A percentile compares a stretch with the other conserved stretches of the same genome.
Evolutionary conservation across 2,888 invertebrate genomes (phyloP).

Genomic region (Mystacides longicornis): DNA sequence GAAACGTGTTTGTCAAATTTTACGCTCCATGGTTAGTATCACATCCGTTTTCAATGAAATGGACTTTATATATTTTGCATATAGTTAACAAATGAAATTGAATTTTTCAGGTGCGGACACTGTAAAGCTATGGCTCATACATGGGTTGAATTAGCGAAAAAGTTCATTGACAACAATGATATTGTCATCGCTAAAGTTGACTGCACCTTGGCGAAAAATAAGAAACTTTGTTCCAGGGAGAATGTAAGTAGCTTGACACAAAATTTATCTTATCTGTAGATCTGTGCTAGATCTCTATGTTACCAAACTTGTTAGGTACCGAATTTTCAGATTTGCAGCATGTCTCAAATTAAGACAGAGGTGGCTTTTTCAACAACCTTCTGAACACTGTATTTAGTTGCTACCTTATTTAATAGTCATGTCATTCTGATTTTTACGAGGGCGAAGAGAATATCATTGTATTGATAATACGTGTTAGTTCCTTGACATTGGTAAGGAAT

Average conservation of each 20-base stretch:
- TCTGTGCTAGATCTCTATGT: too few relatives aligned
- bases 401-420: too few relatives aligned
- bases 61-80: neutral
- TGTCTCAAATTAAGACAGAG: too few relatives aligned
- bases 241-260: conserved; percentile 49
- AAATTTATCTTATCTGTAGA: neutral
- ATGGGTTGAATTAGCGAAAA: conserved; percentile 74
- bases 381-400: too few relatives aligned
- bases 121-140: conserved; percentile 78
- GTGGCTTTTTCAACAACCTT: too few relatives aligned
- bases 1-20: conserved; percentile 76
- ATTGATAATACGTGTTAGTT: too few relatives aligned
- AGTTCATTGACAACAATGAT: conserved; percentile 52
- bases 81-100: neutral
- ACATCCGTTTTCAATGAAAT: neutral
- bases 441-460: too few relatives aligned
- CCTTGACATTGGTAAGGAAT: too few relatives aligned
- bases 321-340: too few relatives aligned
- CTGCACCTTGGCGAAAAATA: conserved; percentile 58
- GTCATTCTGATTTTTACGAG: too few relatives aligned
- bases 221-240: conserved; percentile 66
- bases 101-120: conserved; percentile 65
- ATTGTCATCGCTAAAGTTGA: conserved; percentile 78
- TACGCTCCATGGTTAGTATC: conserved; percentile 73
- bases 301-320: too few relatives aligned